Evolutionary conservation across 2,888 invertebrate species (phyloP), one percentile per base, ranked within the genome.

Genomic region (Apeira syringaria): DNA sequence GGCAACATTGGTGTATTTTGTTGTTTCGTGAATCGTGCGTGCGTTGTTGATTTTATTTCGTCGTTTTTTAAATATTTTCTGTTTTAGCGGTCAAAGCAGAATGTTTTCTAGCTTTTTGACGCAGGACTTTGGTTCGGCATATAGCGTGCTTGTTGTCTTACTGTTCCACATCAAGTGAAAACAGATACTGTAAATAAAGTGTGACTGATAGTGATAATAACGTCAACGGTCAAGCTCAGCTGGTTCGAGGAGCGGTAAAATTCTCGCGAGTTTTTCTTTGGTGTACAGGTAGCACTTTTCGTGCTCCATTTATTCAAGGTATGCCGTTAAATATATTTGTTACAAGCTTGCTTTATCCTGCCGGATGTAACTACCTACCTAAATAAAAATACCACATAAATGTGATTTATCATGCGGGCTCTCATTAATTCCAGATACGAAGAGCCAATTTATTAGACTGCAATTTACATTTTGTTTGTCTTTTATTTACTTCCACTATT

Each of bases 241-340:
- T 89, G 87, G 80, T 76, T 73, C 69, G 70, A 74, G 74, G 81
- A 87, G 86, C 85, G 87, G 88, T 88, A 88, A 86, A 79, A 85
- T 78, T 82, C 75, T 82, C 71, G 69, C 76, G 69, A 77, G 79
- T 83, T 82, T 82, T 86, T 82, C 72, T 73, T 61, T 77, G 68
- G 67, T 63, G 72, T 72, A 74, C 75, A 72, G 74, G 71, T 69
- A 78, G 75, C 78, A 80, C 71, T 74, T 76, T 81, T 77, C 79
- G 80, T 87, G 86, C 84, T 83, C 84, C 79, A 83, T 75, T 83
- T 84, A 72, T 61, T 68, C 70, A 76, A 87, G 88, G 87, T 88
- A 88, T 86, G 88, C 85, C 77, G 78, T 85, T 83, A 82, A 59
- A 70, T 68, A 73, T 72, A 61, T 64, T 59, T 54, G 53, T 28